These are phyloP conservation scores for Synanthedon myopaeformis DNA, from an alignment of 2,888 invertebrate genomes.

Conservation along the genomic window DNA sequence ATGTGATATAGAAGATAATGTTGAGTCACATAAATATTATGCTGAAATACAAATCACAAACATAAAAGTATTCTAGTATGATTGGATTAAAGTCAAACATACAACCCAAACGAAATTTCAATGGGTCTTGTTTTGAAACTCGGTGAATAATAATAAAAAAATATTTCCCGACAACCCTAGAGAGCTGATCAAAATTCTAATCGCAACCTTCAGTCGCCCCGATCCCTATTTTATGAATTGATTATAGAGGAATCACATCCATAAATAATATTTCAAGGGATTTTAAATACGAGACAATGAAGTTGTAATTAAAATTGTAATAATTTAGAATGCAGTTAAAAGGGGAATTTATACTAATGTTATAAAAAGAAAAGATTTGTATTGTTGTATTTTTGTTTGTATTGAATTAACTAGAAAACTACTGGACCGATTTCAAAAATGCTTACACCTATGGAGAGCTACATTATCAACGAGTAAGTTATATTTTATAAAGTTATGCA, in stretches of 20 bases:
- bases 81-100: neutral
- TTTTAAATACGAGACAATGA: too few species aligned
- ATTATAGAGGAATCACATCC: neutral
- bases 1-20: neutral
- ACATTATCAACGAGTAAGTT: too few species aligned
- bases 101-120: neutral
- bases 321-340: too few species aligned
- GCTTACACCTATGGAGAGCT: too few species aligned
- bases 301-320: too few species aligned
- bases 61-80: neutral
- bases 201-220: neutral
- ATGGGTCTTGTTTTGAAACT: neutral
- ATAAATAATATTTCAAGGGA: too few species aligned
- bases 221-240: neutral
- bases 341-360: too few species aligned
- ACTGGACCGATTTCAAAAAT: too few species aligned
- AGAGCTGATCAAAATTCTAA: neutral
- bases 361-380: too few species aligned
- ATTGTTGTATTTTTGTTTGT: too few species aligned
- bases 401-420: too few species aligned
- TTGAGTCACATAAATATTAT: neutral
- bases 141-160: neutral
- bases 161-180: neutral
- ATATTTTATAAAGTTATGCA: too few species aligned
- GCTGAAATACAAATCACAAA: neutral